Conservation (phyloP, 2,797 vertebrate species). For the Coregonus ussuriensis region DNA sequence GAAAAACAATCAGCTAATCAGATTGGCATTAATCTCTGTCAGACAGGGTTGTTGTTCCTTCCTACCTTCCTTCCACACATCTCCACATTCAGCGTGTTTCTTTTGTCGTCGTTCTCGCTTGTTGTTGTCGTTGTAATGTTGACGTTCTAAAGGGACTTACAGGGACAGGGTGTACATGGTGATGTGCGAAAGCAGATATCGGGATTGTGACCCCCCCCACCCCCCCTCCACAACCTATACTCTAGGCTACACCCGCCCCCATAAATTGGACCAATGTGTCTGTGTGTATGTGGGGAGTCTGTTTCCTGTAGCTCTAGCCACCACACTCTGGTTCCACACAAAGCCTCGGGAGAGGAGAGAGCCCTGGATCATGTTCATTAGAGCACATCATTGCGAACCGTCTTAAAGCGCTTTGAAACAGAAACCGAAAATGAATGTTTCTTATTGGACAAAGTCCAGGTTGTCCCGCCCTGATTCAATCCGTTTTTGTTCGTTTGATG, state of each 20-base stretch:
- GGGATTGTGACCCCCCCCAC: constrained; percentile 66
- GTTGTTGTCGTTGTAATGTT: constrained; percentile 72
- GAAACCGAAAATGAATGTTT: not conserved
- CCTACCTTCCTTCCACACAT: constrained; percentile 43
- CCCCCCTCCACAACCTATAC: constrained; percentile 53
- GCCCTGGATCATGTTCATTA: constrained; percentile 1
- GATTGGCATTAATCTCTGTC: constrained; percentile 51
- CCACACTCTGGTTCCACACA: constrained; percentile 41
- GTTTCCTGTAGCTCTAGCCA: constrained; percentile 36
- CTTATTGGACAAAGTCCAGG: not conserved
- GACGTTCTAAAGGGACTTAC: constrained; percentile 57
- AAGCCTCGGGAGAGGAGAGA: constrained; percentile 56
- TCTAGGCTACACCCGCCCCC: not conserved
- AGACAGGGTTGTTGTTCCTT: constrained; percentile 45
- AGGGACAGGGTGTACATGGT: constrained; percentile 47
- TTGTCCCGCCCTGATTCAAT: not conserved
- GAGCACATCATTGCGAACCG: not conserved
- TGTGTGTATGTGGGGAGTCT: constrained; percentile 56
- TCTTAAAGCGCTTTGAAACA: not conserved
- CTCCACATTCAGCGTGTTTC: constrained; percentile 64
- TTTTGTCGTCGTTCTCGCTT: constrained; percentile 64
- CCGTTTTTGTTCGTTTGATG: not conserved
- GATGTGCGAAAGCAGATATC: constrained; percentile 54
- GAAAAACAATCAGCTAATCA: constrained; percentile 59
- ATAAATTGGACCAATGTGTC: constrained; percentile 25